Conservation (phyloP, 2,888 invertebrate genomes). For the Pyrrhosoma nymphula region DNA sequence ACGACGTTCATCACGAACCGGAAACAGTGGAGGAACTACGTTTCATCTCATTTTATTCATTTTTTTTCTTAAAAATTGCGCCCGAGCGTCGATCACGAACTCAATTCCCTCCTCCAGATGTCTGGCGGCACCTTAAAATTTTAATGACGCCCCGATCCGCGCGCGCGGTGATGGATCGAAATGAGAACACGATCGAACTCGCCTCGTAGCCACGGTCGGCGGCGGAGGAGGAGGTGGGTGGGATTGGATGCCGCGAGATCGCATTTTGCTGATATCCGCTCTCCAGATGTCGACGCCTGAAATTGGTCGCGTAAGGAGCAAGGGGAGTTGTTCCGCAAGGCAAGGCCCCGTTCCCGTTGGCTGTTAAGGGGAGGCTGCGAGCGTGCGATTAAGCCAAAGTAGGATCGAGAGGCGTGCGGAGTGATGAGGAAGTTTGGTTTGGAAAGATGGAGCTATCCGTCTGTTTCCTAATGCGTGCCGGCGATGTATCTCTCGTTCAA, state of each 20-base stretch:
- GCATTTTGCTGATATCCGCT: constrained; percentile 46
- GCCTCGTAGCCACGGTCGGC: neutral
- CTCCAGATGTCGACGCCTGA: constrained; percentile 53
- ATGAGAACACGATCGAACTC: constrained; percentile 5
- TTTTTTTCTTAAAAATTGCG: neutral
- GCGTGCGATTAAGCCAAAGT: neutral
- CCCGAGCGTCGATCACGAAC: constrained; percentile 20
- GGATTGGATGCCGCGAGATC: constrained; percentile 19
- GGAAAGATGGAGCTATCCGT: neutral
- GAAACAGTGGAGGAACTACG: neutral
- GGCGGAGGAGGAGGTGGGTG: no score
- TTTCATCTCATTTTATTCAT: neutral
- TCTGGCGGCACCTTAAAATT: constrained; percentile 33
- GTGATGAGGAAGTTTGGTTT: neutral
- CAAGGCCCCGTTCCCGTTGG: neutral
- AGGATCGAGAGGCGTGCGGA: neutral
- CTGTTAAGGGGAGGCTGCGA: neutral
- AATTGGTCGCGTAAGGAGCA: constrained; percentile 3
- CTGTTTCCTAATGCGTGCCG: neutral
- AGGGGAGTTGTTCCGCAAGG: neutral
- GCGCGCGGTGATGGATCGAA: neutral
- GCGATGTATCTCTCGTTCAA: no score
- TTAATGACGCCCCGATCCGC: constrained; percentile 17
- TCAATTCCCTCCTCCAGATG: constrained; percentile 11
- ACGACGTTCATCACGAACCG: neutral